Evolutionary conservation across 2,113 vertebrate genomes (phyloP).

Genomic region (Podiceps cristatus): DNA sequence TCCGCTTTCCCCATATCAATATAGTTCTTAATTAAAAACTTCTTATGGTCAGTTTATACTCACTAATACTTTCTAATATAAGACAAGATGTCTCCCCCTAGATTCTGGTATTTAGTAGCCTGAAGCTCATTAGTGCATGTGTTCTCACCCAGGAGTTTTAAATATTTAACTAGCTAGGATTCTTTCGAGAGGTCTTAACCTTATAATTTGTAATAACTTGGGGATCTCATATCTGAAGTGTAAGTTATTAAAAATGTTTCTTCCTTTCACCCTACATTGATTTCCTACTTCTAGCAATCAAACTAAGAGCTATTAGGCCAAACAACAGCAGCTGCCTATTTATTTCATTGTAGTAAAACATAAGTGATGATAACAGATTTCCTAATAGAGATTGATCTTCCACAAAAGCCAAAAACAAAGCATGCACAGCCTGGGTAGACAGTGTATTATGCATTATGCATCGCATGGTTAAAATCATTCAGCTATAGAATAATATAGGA

Average conservation of each 20-base stretch:
- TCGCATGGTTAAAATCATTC: not conserved
- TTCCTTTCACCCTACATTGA: slow-evolving; percentile 69
- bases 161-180: slow-evolving; percentile 82
- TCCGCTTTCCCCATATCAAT: not conserved
- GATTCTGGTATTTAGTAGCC: slow-evolving; percentile 68
- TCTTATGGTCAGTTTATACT: slow-evolving; percentile 38
- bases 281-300: slow-evolving; percentile 64
- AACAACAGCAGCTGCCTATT: slow-evolving; percentile 65
- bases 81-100: slow-evolving; percentile 58
- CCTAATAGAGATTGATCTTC: slow-evolving; percentile 65
- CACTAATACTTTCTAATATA: slow-evolving; percentile 44
- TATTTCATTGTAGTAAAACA: slow-evolving; percentile 72
- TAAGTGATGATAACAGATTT: slow-evolving; percentile 67
- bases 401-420: slow-evolving; percentile 36
- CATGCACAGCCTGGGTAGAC: not conserved
- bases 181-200: slow-evolving; percentile 79
- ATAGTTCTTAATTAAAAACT: slow-evolving; percentile 49
- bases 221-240: slow-evolving; percentile 68
- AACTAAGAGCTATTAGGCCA: slow-evolving; percentile 53
- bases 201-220: slow-evolving; percentile 81
- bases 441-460: not conserved
- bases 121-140: slow-evolving; percentile 76
- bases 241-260: slow-evolving; percentile 69
- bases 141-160: slow-evolving; percentile 79
- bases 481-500: not conserved